phyloP scores from a whole-genome alignment of 2,113 vertebrate genomes.

The Holacanthus passer region DNA sequence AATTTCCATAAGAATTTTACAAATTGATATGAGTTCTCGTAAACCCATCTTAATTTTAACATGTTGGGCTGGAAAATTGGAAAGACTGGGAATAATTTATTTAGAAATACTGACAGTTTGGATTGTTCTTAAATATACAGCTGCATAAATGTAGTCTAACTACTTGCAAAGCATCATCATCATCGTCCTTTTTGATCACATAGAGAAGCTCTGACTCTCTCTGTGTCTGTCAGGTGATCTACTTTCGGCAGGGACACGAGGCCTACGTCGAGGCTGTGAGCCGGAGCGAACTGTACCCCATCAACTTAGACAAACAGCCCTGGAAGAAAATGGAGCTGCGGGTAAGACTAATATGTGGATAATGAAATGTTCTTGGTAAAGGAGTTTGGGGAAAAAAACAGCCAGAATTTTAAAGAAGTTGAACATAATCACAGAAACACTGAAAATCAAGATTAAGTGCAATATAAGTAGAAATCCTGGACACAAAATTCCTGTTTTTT shows the following conservation, averaged over 20 bases:
- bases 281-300: constrained; percentile 90
- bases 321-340: constrained; percentile 94
- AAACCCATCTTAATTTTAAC: neutral
- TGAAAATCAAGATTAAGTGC: neutral
- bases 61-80: neutral
- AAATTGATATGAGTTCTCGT: neutral
- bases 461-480: neutral
- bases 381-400: neutral
- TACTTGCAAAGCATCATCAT: neutral
- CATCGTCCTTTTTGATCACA: neutral
- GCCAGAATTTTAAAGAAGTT: neutral
- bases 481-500: neutral
- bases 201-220: neutral
- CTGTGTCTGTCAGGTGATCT: constrained; percentile 88
- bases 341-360: constrained; percentile 79
- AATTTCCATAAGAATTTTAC: neutral
- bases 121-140: neutral
- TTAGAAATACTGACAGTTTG: neutral
- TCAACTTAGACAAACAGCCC: constrained; percentile 93
- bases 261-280: constrained; percentile 95
- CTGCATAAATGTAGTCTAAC: neutral
- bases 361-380: neutral
- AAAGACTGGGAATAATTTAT: neutral
- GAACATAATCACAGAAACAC: neutral
- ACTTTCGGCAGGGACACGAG: constrained; percentile 97